These are phyloP conservation scores for Erythrocebus patas DNA, from an alignment of 2,113 vertebrate genomes.

Conservation along the genomic window DNA sequence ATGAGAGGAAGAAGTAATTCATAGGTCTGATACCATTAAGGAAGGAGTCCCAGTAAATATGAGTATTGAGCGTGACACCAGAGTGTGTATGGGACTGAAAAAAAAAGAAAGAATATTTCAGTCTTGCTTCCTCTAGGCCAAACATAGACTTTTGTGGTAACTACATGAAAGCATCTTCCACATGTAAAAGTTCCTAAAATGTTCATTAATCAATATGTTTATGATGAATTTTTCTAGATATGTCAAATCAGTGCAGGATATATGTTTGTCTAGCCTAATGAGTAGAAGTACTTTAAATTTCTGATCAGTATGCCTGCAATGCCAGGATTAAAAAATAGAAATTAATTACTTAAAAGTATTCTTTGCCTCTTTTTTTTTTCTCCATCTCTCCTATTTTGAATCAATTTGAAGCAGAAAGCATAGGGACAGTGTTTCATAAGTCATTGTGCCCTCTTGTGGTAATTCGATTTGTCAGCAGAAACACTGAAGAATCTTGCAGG, in stretches of 20 bases:
- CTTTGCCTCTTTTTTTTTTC: not conserved
- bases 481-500: rapidly evolving
- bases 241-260: not conserved
- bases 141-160: not conserved
- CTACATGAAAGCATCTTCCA: not conserved
- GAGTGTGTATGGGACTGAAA: not conserved
- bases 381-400: not conserved
- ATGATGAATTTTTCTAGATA: not conserved
- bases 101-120: not conserved
- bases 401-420: not conserved
- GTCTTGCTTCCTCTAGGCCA: not conserved
- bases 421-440: not conserved
- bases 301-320: not conserved
- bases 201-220: not conserved
- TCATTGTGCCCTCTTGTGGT: constrained; percentile 54
- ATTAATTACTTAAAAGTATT: constrained; percentile 21
- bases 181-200: not conserved
- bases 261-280: not conserved
- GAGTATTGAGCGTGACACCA: not conserved
- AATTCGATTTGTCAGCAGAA: not conserved
- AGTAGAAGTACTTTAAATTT: not conserved
- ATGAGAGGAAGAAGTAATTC: not conserved
- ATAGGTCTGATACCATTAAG: not conserved
- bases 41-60: not conserved
- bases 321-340: constrained; percentile 31